Base-by-base conservation (phyloP, 2,113 vertebrate genomes). In the Malurus elegans region DNA sequence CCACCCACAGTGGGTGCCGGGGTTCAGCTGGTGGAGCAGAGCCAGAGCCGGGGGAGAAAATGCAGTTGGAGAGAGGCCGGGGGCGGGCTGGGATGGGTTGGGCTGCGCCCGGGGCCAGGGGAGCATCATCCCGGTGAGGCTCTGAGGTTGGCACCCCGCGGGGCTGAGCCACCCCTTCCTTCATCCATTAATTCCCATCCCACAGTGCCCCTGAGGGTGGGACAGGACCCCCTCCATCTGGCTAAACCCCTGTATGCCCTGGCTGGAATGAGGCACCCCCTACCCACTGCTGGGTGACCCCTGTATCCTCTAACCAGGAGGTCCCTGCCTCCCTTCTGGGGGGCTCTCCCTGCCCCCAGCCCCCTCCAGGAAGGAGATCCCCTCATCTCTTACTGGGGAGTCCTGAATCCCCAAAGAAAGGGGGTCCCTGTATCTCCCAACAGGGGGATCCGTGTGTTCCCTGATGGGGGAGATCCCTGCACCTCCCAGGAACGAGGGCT, bases 51-150 rank as follows among this genome's bases (percentile, higher is more conserved):
- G 2, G 9, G n/a, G 5, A 10, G 12, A 45, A 62, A 73, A 70
- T 8, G 36, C 11, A 0, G 1, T 0, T 4, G 31, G 36, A 56
- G 36, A 56, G n/a, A 24, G 40, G 28, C 38, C 0, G 1, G 32
- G 50, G 48, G 6, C 0, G 2, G 58, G 34, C 45, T 2, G 2
- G 2, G 14, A 40, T 18, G 25, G 29, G 18, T 11, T 12, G 1
- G 31, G 40, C 25, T 10, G 72, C 12, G 42, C 14, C 38, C 16
- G 69, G 19, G 47, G 18, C 23, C 12, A 12, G 50, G 15, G 32
- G 16, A 71, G 10, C 58, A 18, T 65, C 73, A 21, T 4, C 78
- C 34, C 2, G 0, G 12, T 1, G 4, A 6, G 51, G 61, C 26
- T 54, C 28, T 3, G 40, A 54, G 81, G 20, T 18, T 54, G 54